Evolutionary conservation across 2,797 vertebrate genomes (phyloP).

Genomic region (Thamnophis elegans): DNA sequence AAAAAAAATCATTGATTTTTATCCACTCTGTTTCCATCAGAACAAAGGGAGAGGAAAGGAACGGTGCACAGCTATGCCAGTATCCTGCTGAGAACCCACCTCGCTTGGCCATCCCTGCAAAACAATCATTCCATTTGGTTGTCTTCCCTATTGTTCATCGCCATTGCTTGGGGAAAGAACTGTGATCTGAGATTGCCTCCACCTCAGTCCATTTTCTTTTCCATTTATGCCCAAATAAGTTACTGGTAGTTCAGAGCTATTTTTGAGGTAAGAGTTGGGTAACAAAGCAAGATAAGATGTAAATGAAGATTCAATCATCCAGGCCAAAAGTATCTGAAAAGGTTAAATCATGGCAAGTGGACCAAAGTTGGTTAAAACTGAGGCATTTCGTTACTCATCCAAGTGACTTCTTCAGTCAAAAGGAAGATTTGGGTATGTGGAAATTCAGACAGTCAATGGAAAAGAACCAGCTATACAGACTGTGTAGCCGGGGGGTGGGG

Average conservation of each 20-base stretch:
- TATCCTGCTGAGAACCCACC: background rate
- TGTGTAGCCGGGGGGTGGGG: too few relatives aligned
- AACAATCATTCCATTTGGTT: background rate
- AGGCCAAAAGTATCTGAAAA: too few relatives aligned
- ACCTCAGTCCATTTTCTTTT: background rate
- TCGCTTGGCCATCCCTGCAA: background rate
- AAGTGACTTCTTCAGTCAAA: too few relatives aligned
- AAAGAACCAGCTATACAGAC: too few relatives aligned
- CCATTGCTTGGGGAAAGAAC: background rate
- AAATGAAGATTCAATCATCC: background rate
- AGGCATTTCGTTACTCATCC: too few relatives aligned
- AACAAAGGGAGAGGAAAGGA: background rate
- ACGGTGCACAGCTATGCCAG: background rate
- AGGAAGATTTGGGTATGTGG: too few relatives aligned
- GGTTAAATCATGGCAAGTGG: too few relatives aligned
- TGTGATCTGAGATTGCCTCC: background rate
- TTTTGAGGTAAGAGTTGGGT: background rate
- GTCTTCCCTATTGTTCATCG: background rate
- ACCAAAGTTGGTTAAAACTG: too few relatives aligned
- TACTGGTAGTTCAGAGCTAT: background rate
- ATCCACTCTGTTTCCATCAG: background rate
- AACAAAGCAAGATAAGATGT: background rate
- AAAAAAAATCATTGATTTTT: too few relatives aligned
- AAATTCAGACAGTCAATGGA: too few relatives aligned
- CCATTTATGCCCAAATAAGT: background rate